Conservation (phyloP, 1,140 invertebrate species). For the Leptinotarsa lineolata region DNA sequence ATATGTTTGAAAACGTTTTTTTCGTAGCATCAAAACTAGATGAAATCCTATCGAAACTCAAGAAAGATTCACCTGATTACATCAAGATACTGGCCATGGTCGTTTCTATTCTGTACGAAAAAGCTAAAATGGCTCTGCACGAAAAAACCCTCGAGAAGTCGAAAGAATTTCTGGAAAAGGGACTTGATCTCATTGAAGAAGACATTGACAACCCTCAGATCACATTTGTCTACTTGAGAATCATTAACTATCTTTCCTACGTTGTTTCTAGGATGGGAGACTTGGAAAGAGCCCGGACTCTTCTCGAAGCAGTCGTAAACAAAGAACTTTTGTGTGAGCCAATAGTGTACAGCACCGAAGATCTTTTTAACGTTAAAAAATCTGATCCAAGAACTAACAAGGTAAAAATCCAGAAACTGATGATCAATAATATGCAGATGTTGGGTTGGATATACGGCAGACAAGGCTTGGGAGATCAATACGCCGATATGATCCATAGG, state of each 20-base stretch:
- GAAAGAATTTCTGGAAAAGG: conserved; percentile 38
- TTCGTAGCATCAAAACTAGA: conserved; percentile 20
- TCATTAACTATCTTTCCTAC: conserved; percentile 85
- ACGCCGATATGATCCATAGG: conserved; percentile 45
- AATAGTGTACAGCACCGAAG: conserved; percentile 47
- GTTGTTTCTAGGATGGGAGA: conserved; percentile 44
- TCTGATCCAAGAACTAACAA: conserved; percentile 32
- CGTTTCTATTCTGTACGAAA: conserved; percentile 48
- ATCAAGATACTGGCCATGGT: conserved; percentile 45
- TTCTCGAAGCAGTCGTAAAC: conserved; percentile 40
- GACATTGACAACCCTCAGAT: conserved; percentile 41
- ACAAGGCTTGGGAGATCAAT: conserved; percentile 36
- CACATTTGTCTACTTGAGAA: conserved; percentile 72
- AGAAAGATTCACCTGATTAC: conserved; percentile 27
- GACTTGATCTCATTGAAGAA: conserved; percentile 41
- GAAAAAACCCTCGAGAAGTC: conserved; percentile 32
- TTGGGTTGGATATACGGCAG: conserved; percentile 50
- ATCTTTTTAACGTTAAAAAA: conserved; percentile 43
- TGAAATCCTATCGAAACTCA: conserved; percentile 2
- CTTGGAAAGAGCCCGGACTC: conserved; percentile 40
- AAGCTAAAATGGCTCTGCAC: conserved; percentile 45
- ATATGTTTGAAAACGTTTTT: conserved; percentile 17
- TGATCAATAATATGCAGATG: conserved; percentile 52
- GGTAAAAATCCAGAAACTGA: conserved; percentile 43
- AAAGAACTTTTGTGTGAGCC: conserved; percentile 31